phyloP scores from a whole-genome alignment of 2,888 invertebrate genomes.

The Trichogramma evanescens region DNA sequence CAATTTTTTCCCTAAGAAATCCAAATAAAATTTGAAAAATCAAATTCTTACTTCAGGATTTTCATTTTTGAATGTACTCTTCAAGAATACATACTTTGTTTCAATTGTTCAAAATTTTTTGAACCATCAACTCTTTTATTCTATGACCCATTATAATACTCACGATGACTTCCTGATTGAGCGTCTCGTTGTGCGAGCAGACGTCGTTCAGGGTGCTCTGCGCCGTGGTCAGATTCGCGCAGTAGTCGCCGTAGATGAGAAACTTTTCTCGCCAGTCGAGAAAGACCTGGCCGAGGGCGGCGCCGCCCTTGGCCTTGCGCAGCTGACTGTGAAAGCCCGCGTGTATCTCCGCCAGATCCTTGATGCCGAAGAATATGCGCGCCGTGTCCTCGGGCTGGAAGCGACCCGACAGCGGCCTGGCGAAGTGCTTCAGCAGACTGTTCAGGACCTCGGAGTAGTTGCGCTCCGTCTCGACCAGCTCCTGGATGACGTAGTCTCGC shows the following conservation, averaged over 20 bases:
- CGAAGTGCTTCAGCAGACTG: conserved; percentile 74
- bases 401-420: conserved; percentile 65
- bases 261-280: conserved; percentile 85
- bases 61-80: no score
- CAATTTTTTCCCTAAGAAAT: no score
- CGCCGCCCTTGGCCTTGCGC: conserved; percentile 62
- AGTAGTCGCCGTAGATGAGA: conserved; percentile 91
- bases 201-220: conserved; percentile 75
- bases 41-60: no score
- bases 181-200: conserved; percentile 59
- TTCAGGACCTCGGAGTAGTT: conserved; percentile 92
- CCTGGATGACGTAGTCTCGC: conserved; percentile 86
- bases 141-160: conserved; percentile 35
- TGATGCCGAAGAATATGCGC: conserved; percentile 83
- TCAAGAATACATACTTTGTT: no score
- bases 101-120: no score
- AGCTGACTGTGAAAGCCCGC: conserved; percentile 76
- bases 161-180: conserved; percentile 65
- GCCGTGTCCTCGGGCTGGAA: conserved; percentile 70
- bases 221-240: conserved; percentile 86
- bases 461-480: conserved; percentile 92
- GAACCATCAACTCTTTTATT: no score
- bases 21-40: no score
- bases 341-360: conserved; percentile 81
- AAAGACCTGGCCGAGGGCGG: conserved; percentile 64